These are phyloP conservation scores for Semaprochilodus insignis DNA, from an alignment of 2,797 vertebrate species.

Conservation along the genomic window DNA sequence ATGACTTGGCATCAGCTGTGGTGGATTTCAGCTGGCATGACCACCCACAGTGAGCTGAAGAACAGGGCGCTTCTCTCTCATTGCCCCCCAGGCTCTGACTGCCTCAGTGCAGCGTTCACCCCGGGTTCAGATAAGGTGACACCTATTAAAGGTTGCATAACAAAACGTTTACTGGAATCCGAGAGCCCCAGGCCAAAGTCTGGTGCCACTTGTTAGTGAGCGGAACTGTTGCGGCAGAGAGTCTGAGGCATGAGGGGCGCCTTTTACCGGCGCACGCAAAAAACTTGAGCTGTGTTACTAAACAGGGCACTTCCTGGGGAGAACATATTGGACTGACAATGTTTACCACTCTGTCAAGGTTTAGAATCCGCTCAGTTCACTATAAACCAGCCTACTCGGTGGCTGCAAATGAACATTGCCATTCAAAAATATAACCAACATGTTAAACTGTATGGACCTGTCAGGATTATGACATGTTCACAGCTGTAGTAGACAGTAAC, in stretches of 20 bases:
- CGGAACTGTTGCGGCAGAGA: constrained; percentile 74
- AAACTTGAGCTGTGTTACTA: constrained; percentile 77
- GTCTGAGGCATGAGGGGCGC: constrained; percentile 70
- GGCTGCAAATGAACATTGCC: not conserved
- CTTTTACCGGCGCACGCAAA: constrained; percentile 23
- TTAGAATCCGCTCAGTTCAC: not conserved
- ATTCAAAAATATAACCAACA: not conserved
- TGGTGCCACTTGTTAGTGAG: constrained; percentile 82
- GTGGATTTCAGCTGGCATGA: constrained; percentile 27
- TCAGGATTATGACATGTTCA: too few relatives aligned
- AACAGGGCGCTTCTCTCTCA: constrained; percentile 28
- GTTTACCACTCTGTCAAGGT: not conserved
- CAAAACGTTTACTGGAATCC: constrained; percentile 82
- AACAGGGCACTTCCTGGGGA: constrained; percentile 58
- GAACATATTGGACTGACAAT: not conserved
- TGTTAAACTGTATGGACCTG: not conserved
- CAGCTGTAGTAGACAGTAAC: too few relatives aligned
- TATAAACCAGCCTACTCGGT: not conserved
- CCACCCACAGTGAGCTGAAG: not conserved
- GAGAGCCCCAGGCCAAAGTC: constrained; percentile 81
- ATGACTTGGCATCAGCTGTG: constrained; percentile 48
- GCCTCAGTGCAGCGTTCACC: constrained; percentile 42
- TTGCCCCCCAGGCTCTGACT: constrained; percentile 51
- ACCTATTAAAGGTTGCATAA: constrained; percentile 82
- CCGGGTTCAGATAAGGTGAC: constrained; percentile 77